Percentiles rank a stretch among this genome's conserved stretches.
These are phyloP conservation scores for Notarius lentiginosus DNA, from an alignment of 2,113 vertebrate genomes.

Conservation along the genomic window DNA sequence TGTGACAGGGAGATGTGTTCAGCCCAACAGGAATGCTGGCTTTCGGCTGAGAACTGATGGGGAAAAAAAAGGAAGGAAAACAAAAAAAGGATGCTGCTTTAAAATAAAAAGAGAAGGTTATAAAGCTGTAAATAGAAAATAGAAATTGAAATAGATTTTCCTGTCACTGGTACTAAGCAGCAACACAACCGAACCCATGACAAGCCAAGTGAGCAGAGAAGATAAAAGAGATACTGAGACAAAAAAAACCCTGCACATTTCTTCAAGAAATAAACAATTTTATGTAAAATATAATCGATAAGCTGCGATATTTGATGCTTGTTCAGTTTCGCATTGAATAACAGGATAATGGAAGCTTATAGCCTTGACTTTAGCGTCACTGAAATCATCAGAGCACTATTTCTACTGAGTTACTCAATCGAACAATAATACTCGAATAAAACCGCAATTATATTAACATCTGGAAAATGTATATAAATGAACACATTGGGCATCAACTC, in stretches of 20 bases:
- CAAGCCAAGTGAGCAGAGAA: background rate
- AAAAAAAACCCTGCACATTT: background rate
- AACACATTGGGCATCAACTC: too few species aligned
- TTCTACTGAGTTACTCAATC: too few species aligned
- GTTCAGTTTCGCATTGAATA: background rate
- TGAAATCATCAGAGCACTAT: too few species aligned
- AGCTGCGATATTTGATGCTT: background rate
- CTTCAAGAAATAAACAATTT: background rate
- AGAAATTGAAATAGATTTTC: background rate
- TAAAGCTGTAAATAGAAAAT: background rate
- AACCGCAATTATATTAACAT: too few species aligned
- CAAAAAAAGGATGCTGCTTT: background rate
- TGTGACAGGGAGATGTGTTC: conserved; percentile 30
- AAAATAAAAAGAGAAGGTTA: background rate
- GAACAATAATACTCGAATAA: too few species aligned
- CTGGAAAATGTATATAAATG: too few species aligned
- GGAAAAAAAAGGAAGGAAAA: background rate
- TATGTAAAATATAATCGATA: background rate
- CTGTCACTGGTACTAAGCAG: too few species aligned
- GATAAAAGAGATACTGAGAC: background rate
- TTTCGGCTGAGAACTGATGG: background rate
- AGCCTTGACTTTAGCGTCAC: background rate
- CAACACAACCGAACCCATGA: background rate
- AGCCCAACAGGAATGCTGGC: conserved; percentile 26
- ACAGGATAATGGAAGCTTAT: background rate